phyloP scores from a whole-genome alignment of 1,140 invertebrate species.

The Brachionus asplanchnoidis region DNA sequence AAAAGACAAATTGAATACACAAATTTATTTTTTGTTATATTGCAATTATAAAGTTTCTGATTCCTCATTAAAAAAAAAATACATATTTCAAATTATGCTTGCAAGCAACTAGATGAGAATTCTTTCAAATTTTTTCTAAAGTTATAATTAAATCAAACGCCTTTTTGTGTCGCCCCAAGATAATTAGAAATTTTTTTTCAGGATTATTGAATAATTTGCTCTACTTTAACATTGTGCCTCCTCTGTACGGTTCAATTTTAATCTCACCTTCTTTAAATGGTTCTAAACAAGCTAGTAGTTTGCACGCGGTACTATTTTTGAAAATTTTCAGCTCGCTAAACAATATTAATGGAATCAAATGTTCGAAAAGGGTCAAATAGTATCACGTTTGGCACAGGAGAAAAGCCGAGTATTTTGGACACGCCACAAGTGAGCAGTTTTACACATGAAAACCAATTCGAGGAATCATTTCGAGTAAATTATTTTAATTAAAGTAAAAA shows the following conservation, averaged over 20 bases:
- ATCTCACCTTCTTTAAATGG: neutral
- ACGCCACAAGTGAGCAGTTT: slow-evolving; percentile 2
- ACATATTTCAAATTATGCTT: slow-evolving; percentile 11
- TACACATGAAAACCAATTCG: slow-evolving; percentile 1
- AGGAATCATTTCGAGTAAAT: neutral
- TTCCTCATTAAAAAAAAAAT: slow-evolving; percentile 5
- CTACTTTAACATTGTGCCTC: neutral
- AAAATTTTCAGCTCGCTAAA: neutral
- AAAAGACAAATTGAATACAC: slow-evolving; percentile 18
- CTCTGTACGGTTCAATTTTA: neutral
- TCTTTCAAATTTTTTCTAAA: neutral
- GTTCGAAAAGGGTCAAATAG: neutral
- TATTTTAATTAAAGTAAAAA: too few relatives aligned
- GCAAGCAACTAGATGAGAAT: neutral
- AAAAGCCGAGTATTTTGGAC: neutral
- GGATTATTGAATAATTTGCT: neutral
- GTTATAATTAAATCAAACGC: neutral
- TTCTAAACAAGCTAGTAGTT: neutral
- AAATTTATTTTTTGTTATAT: slow-evolving; percentile 4
- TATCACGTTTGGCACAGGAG: neutral
- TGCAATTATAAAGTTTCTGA: slow-evolving; percentile 13
- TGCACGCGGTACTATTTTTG: neutral
- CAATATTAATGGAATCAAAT: neutral
- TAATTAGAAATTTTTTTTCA: neutral
- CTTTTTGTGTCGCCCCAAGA: neutral